Evolutionary conservation across 2,888 invertebrate genomes (phyloP).

Genomic region (Caenorhabditis doughertyi): DNA sequence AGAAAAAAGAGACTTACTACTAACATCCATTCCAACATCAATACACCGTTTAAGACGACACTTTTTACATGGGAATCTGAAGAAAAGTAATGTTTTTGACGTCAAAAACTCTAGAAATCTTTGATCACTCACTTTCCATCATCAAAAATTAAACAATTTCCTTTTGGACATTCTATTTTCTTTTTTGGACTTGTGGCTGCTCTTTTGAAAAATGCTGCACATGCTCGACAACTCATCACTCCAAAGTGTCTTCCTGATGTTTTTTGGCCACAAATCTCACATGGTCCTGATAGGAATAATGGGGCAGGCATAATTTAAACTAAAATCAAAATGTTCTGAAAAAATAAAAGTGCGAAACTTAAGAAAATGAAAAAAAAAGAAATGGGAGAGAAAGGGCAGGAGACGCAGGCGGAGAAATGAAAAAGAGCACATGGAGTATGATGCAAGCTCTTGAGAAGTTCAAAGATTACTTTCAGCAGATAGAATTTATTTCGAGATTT

Average conservation of each 20-base stretch:
- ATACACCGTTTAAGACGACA: slow-evolving; percentile 27
- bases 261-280: slow-evolving; percentile 28
- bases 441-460: not conserved
- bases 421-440: not conserved
- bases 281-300: slow-evolving; percentile 26
- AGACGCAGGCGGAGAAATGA: not conserved
- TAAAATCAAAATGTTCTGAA: not conserved
- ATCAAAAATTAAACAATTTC: slow-evolving; percentile 17
- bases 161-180: slow-evolving; percentile 4
- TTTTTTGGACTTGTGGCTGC: not conserved
- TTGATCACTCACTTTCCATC: slow-evolving; percentile 21
- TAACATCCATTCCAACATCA: slow-evolving; percentile 25
- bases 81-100: not conserved
- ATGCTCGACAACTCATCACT: slow-evolving; percentile 31
- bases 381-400: not conserved
- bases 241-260: slow-evolving; percentile 30
- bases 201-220: slow-evolving; percentile 34
- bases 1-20: slow-evolving; percentile 17
- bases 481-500: not conserved
- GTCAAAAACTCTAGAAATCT: not conserved
- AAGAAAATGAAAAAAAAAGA: not conserved
- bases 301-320: slow-evolving; percentile 13
- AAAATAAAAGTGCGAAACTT: not conserved
- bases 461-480: too few relatives aligned
- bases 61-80: slow-evolving; percentile 35